phyloP scores from a whole-genome alignment of 2,113 vertebrate species.

The Sander lucioperca region DNA sequence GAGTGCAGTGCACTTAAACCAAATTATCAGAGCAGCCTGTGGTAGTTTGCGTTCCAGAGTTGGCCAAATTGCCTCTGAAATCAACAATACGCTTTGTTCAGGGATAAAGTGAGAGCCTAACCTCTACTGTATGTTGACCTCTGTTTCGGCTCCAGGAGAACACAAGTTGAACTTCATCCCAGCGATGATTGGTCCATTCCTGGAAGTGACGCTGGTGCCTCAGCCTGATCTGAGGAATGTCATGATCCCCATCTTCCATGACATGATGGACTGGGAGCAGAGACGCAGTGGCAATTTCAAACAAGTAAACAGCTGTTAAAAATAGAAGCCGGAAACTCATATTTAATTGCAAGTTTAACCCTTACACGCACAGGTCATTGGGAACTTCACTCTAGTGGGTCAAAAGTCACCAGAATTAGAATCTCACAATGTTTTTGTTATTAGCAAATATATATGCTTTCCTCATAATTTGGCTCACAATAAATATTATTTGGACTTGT shows the following conservation, averaged over 20 bases:
- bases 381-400: background rate
- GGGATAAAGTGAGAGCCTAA: constrained; percentile 4
- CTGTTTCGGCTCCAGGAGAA: constrained; percentile 86
- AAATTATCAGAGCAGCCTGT: constrained; percentile 13
- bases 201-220: constrained; percentile 98
- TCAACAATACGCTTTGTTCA: background rate
- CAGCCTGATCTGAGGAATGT: constrained; percentile 97
- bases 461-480: background rate
- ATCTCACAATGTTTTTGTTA: background rate
- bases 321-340: background rate
- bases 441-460: background rate
- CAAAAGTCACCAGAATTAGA: background rate
- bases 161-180: constrained; percentile 99
- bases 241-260: constrained; percentile 99
- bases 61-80: constrained; percentile 23
- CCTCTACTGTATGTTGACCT: constrained; percentile 1
- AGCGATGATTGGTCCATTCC: constrained; percentile 96
- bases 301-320: constrained; percentile 84
- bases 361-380: background rate
- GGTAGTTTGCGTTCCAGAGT: background rate
- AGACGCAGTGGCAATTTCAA: constrained; percentile 97
- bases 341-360: background rate
- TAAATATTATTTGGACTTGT: background rate
- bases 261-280: constrained; percentile 99
- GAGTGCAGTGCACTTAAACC: constrained; percentile 7